Conservation (phyloP, 2,888 invertebrate species). For the Amphipoea oculea region DNA sequence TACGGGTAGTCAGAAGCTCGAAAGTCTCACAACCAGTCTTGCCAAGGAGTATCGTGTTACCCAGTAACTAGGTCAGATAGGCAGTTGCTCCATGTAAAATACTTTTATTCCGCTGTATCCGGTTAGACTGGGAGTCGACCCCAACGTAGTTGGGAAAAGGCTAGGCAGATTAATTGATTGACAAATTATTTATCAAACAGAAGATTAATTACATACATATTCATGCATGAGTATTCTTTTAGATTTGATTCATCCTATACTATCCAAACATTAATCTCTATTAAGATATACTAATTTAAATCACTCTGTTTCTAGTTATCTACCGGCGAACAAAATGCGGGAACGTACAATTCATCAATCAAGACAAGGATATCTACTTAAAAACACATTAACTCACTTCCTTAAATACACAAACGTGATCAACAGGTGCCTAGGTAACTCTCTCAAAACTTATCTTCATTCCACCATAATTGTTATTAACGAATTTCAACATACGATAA, state of each 20-base stretch:
- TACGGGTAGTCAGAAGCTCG: background rate
- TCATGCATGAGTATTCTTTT: conserved; percentile 17
- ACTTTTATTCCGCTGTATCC: background rate
- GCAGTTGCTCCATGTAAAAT: background rate
- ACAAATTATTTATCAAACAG: conserved; percentile 20
- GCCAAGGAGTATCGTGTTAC: background rate
- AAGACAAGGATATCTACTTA: conserved; percentile 87
- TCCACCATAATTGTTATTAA: conserved; percentile 83
- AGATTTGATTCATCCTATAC: conserved; percentile 17
- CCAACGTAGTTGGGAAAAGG: background rate
- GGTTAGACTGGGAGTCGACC: background rate
- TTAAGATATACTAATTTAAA: conserved; percentile 85
- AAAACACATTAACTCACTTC: conserved; percentile 83
- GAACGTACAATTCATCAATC: conserved; percentile 86
- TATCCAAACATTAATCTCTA: conserved; percentile 82
- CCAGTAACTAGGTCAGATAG: background rate
- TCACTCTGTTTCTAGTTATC: conserved; percentile 78
- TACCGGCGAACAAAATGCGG: conserved; percentile 77
- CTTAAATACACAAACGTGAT: conserved; percentile 76
- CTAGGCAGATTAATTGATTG: background rate
- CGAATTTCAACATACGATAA: conserved; percentile 78
- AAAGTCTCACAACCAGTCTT: background rate
- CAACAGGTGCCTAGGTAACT: conserved; percentile 72
- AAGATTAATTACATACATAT: conserved; percentile 40
- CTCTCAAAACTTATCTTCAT: conserved; percentile 74